Evolutionary conservation across 2,797 vertebrate genomes (phyloP), one percentile per base, ranked within the genome.

Genomic region (Enteromius anoplus): DNA sequence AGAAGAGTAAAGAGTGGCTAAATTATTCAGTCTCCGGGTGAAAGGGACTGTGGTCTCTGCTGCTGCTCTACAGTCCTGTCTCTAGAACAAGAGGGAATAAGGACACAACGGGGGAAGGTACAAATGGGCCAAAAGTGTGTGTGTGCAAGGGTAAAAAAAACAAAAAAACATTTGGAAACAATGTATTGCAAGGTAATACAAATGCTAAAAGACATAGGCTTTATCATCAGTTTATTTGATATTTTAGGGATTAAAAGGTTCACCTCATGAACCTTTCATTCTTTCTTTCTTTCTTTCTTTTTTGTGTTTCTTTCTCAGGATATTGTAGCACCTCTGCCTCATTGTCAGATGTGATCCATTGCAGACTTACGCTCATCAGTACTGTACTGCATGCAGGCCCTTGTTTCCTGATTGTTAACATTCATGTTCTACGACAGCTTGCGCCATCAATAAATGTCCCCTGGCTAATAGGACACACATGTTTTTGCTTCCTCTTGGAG

Each of bases 391-490:
- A 53, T 53, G 47, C 64, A 68, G 47, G 65, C 55, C 65, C 73
- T 77, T 83, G 82, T 83, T 78, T 70, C 53, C 65, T 78, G 82
- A 83, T 83, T 77, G 82, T 83, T 71, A 83, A 78, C 73, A 78
- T 78, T 83, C 82, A 83, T 78, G 82, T 83, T 83, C 82, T 77
- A 83, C 76, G 65, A 77, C 82, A 78, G 82, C 82, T 68, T 92
- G 85, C 75, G 81, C 90, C 90, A 91, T 92, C 93, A 93, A 93
- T 93, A 93, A 92, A 93, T 89, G 75, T 86, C 91, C 89, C 86
- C 87, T 88, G 76, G 79, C 87, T 93, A 94, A 94, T 92, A 87
- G 87, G 88, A 89, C 83, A 90, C 93, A 94, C 91, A 93, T 94
- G 93, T 91, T 90, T 88, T 86, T 85, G 85, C 89, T 92, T 86